A percentile compares a stretch with the other conserved stretches of the same genome.
These are phyloP conservation scores for Smittia sp. DNA, from an alignment of 2,888 invertebrate genomes.

Conservation along the genomic window DNA sequence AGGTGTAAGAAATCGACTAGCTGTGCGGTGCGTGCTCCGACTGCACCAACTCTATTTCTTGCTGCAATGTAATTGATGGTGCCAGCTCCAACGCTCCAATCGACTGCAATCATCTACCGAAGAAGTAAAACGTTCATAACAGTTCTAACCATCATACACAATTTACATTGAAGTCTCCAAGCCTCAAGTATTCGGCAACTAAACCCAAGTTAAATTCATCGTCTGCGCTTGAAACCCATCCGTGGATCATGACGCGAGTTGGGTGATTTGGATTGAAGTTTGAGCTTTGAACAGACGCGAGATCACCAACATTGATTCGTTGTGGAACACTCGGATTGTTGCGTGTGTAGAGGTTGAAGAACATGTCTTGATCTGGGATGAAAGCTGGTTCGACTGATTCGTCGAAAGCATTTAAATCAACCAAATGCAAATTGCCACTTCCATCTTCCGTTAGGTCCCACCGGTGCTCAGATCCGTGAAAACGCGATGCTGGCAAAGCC, in stretches of 20 bases:
- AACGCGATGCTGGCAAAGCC: neutral
- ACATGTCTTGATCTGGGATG: conserved; percentile 46
- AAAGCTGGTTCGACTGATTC: conserved; percentile 20
- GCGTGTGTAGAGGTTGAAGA: conserved; percentile 53
- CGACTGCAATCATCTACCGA: conserved; percentile 45
- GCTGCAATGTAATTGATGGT: conserved; percentile 49
- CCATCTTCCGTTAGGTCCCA: neutral
- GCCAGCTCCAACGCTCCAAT: conserved; percentile 49
- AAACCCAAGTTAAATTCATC: conserved; percentile 43
- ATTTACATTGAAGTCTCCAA: conserved; percentile 42
- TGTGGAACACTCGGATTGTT: conserved; percentile 46
- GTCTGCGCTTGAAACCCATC: conserved; percentile 50
- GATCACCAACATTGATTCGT: conserved; percentile 45
- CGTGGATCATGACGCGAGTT: conserved; percentile 46
- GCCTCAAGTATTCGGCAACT: conserved; percentile 44
- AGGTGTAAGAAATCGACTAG: conserved; percentile 47
- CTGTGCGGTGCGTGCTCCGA: conserved; percentile 47
- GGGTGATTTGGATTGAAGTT: conserved; percentile 48
- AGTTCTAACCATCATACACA: neutral
- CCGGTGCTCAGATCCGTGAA: too few species aligned
- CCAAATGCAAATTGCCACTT: neutral
- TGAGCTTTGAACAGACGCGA: conserved; percentile 44
- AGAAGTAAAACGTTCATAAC: conserved; percentile 7
- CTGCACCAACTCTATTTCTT: conserved; percentile 46
- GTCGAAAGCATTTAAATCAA: conserved; percentile 17